Evolutionary conservation across 2,888 invertebrate species (phyloP), one percentile per base, ranked within the genome.

Genomic region (Patella ulyssiponensis): DNA sequence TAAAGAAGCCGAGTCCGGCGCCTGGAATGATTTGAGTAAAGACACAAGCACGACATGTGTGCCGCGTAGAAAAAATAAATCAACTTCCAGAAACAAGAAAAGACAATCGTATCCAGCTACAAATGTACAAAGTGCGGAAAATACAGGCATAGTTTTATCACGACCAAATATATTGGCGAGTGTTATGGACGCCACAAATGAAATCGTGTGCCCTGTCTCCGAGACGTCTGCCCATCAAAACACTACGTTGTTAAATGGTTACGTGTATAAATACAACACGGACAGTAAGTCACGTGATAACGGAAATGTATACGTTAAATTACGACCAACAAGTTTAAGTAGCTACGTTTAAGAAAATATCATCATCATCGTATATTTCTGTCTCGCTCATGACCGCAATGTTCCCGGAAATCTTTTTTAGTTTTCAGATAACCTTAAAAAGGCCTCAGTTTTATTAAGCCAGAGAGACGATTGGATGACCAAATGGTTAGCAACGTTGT

Each of bases 61-160:
- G 20, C 64, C 64, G 11, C 20, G 64, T 23, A 20, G 64, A 12
- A 64, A 64, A 23, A 23, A 23, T 64, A 64, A 64, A 64, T 23
- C 64, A 64, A 12, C 64, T 73, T 73, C 51, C n/a, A 51, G 52
- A 15, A 52, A n/a, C 14, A 73, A 73, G 52, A 52, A 44, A 14
- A 73, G 73, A 73, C 73, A 73, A 53, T 73, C 73, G 44, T 73
- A 52, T 20, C 73, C 73, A 23, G 73, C n/a, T 51, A 52, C 52
- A 20, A 44, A 44, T 23, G 20, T 64, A 64, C 64, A 64, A 64
- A 64, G 20, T 12, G 64, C 64, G 23, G 64, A 64, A 64, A 64
- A 23, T 64, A 23, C 20, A 23, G 64, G 64, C 23, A 64, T 64
- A 64, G 64, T 64, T 20, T 64, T 64, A 64, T 64, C 64, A 12